A percentile compares a stretch with the other conserved stretches of the same genome.
These are phyloP conservation scores for Rattus norvegicus DNA, from an alignment of 2,113 vertebrate species.

Conservation along the genomic window GRCr8 NC_086023.1:84320501-84321000, in stretches of 20 bases:
- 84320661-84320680: neutral
- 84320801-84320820: neutral
- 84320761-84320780: neutral
- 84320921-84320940: neutral
- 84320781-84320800: neutral
- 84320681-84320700: neutral
- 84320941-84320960: neutral
- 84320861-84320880: neutral
- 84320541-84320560: neutral
- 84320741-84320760: neutral
- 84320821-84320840: neutral
- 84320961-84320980: neutral
- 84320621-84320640: neutral
- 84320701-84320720: neutral
- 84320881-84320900: no score
- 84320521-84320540: accelerated
- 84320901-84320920: neutral
- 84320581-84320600: neutral
- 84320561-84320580: no score
- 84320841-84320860: neutral
- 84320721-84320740: neutral
- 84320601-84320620: neutral
- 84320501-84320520: neutral
- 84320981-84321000: neutral
- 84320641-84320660: neutral